Evolutionary conservation across 1,140 invertebrate species (phyloP), one percentile per base, ranked within the genome.

Genomic region (Heliconius congener): DNA sequence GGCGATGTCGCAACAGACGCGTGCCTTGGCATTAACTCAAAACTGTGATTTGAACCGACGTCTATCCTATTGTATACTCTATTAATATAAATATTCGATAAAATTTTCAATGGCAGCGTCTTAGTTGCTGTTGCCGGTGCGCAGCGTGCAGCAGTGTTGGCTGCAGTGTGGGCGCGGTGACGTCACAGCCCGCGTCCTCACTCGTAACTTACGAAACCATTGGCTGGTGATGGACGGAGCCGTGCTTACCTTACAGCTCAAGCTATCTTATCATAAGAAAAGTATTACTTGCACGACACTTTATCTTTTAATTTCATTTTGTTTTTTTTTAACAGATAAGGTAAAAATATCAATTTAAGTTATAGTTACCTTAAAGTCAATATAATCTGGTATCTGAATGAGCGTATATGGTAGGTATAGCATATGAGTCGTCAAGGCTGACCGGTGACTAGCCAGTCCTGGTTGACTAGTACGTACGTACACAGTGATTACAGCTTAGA

Each of bases 1-100:
- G 50, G 39, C 78, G 81, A 71, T 93, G 91, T 92, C 83, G 91
- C 85, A 93, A 92, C 85, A 85, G 87, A 88, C 91, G 88, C 90
- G 90, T 91, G 89, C 87, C 89, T 83, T 75, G 82, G 76, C 82
- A 73, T 86, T 87, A 87, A 82, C 74, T 86, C 78, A 79, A 80
- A 73, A 72, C 72, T 76, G 75, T 77, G 76, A 73, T 79, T 76
- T 13, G 27, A 34, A 30, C 50, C 71, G 74, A 79, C 83, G 83
- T 74, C 50, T 87, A n/a, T 16, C 4, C 3, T 30, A 13, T 80
- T 86, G 82, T 84, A 82, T 81, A 82, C 89, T 85, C 84, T 66
- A 83, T 85, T 73, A 34, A 37, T 4, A 34, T 73, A 9, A 30
- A n/a, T 9, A 71, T 74, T 74, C 66, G 72, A 66, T 60, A 23